phyloP scores from a whole-genome alignment of 1,140 invertebrate species.

The Rhizoglyphus robini region DNA sequence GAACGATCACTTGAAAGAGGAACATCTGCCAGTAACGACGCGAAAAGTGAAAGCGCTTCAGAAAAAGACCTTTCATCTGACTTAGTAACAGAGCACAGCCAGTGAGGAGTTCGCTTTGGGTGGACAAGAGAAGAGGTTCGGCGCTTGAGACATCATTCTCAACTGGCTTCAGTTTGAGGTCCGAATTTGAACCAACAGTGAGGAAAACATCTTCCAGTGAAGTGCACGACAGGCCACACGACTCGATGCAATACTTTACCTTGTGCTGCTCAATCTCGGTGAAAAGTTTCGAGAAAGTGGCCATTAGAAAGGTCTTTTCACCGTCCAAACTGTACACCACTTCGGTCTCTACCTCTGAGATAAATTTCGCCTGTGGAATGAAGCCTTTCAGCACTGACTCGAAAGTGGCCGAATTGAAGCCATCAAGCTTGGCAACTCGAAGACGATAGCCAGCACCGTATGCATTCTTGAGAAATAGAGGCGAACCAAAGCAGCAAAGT shows the following conservation, averaged over 20 bases:
- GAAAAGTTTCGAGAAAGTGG: slow-evolving; percentile 46
- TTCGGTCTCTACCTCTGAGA: slow-evolving; percentile 34
- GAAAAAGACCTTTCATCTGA: slow-evolving; percentile 23
- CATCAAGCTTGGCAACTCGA: slow-evolving; percentile 23
- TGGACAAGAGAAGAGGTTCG: too few species aligned
- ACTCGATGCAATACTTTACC: too few species aligned
- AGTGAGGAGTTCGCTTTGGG: not conserved
- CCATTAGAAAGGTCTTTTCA: slow-evolving; percentile 18
- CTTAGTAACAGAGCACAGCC: not conserved
- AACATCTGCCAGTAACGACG: slow-evolving; percentile 24
- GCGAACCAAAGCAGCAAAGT: slow-evolving; percentile 40
- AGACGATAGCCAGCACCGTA: slow-evolving; percentile 32
- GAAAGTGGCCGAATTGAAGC: not conserved
- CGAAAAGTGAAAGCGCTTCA: slow-evolving; percentile 26
- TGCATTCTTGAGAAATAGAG: slow-evolving; percentile 41
- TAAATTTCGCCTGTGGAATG: slow-evolving; percentile 17
- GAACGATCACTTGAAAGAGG: slow-evolving; percentile 23
- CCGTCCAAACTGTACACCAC: slow-evolving; percentile 40
- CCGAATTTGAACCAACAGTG: too few species aligned
- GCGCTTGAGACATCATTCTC: too few species aligned
- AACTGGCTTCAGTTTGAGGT: too few species aligned
- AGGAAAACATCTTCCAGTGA: too few species aligned
- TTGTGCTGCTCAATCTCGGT: slow-evolving; percentile 46
- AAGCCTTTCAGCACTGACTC: not conserved
- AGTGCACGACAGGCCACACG: too few species aligned